Evolutionary conservation across 2,888 invertebrate genomes (phyloP).

Genomic region (Halictus ligatus): DNA sequence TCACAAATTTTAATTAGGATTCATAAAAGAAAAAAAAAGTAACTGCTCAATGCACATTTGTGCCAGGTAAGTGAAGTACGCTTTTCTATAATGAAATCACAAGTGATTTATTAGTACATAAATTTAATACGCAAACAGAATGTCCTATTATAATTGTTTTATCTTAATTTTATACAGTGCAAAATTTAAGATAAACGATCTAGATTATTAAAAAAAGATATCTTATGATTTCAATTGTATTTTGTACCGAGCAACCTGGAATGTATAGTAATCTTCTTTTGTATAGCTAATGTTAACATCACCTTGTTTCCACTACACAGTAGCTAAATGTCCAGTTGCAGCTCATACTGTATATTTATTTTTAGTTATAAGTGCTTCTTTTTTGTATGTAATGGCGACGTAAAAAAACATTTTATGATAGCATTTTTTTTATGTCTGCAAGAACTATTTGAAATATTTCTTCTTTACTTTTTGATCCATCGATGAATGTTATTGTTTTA

Average conservation of each 20-base stretch:
- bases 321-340: conserved; percentile 30
- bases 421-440: conserved; percentile 67
- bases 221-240: conserved; percentile 23
- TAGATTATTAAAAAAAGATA: conserved; percentile 19
- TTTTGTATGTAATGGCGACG: conserved; percentile 26
- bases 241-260: conserved; percentile 18
- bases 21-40: conserved; percentile 36
- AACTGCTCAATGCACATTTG: conserved; percentile 58
- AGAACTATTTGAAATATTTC: conserved; percentile 71
- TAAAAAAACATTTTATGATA: conserved; percentile 46
- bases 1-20: conserved; percentile 45
- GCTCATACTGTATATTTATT: conserved; percentile 53
- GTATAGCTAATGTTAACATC: conserved; percentile 30
- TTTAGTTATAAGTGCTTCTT: conserved; percentile 32
- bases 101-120: conserved; percentile 44
- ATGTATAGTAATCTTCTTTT: conserved; percentile 32
- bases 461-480: conserved; percentile 72
- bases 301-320: conserved; percentile 8
- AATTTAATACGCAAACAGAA: conserved; percentile 42
- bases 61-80: conserved; percentile 66
- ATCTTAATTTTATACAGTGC: conserved; percentile 20
- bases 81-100: conserved; percentile 48
- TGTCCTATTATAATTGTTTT: conserved; percentile 31
- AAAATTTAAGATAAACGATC: conserved; percentile 23
- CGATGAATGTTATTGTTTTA: conserved; percentile 74